Percentiles rank a stretch among this genome's conserved stretches.
Conservation (phyloP, 2,113 vertebrate species). For the Erythrolamprus reginae region DNA sequence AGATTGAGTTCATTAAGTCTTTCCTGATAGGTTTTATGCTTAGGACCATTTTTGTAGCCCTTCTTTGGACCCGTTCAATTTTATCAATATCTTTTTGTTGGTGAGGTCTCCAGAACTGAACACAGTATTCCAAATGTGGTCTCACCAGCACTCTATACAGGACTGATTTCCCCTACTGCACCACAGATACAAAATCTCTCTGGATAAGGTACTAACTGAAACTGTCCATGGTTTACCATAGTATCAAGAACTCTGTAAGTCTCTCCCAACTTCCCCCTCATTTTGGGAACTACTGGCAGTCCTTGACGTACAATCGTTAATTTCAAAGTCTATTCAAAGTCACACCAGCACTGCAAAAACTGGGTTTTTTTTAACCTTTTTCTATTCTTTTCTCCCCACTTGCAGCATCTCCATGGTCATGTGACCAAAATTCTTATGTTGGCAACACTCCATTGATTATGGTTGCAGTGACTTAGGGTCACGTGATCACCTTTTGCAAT, state of each 20-base stretch:
- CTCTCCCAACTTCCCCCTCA: no score
- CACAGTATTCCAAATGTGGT: no score
- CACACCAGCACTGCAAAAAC: background rate
- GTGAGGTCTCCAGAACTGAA: no score
- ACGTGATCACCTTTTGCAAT: background rate
- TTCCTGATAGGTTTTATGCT: no score
- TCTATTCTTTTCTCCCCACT: background rate
- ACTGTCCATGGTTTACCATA: no score
- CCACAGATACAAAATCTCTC: background rate
- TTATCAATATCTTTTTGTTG: no score
- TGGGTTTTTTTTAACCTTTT: background rate
- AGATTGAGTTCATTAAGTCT: no score
- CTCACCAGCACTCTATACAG: no score
- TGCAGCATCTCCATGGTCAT: background rate
- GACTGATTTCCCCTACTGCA: background rate
- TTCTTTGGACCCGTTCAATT: no score
- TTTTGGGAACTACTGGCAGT: background rate
- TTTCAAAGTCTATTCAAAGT: background rate
- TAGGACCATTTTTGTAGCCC: no score
- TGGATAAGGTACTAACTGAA: no score
- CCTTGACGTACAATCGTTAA: background rate
- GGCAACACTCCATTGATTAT: background rate
- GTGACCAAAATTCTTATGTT: background rate
- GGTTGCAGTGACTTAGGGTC: background rate
- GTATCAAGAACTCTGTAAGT: background rate